Percentiles rank a stretch among this genome's conserved stretches.
Evolutionary conservation across 2,113 vertebrate species (phyloP).

Genomic region (Conger conger): DNA sequence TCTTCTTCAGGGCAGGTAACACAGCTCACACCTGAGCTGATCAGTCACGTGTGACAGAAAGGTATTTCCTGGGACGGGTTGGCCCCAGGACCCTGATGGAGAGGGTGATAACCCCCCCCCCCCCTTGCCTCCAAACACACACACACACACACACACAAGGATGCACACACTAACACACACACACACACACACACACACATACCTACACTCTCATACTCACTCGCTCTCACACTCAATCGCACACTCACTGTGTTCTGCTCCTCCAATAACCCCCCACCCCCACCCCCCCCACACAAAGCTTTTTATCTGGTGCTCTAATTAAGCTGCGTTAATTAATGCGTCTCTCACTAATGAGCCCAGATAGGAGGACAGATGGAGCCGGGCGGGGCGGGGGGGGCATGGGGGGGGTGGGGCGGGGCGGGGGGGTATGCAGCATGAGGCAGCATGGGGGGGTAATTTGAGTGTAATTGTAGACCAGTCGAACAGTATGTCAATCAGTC

Average conservation of each 20-base stretch:
- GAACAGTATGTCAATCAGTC: not conserved
- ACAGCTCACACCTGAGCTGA: not conserved
- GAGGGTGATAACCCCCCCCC: not conserved
- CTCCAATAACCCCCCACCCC: slow-evolving; percentile 22
- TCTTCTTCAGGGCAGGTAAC: not conserved
- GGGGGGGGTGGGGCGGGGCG: not conserved
- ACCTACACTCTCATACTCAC: slow-evolving; percentile 12
- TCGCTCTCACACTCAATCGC: slow-evolving; percentile 18
- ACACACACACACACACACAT: not conserved
- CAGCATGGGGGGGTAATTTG: not conserved
- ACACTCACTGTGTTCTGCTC: not conserved
- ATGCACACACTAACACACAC: not conserved
- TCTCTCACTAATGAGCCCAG: slow-evolving; percentile 54
- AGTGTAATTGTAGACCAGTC: too few species aligned
- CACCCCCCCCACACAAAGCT: slow-evolving; percentile 27
- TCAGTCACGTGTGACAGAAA: not conserved
- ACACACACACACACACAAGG: not conserved
- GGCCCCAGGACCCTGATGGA: not conserved
- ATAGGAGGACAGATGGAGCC: slow-evolving; percentile 44
- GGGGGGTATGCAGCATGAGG: slow-evolving; percentile 13
- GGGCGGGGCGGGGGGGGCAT: slow-evolving; percentile 35
- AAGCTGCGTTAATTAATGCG: slow-evolving; percentile 54
- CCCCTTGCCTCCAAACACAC: too few species aligned
- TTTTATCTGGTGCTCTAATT: slow-evolving; percentile 44
- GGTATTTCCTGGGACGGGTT: not conserved